Evolutionary conservation across 2,113 vertebrate genomes (phyloP), one percentile per base, ranked within the genome.

Genomic region (Leptosomus discolor): DNA sequence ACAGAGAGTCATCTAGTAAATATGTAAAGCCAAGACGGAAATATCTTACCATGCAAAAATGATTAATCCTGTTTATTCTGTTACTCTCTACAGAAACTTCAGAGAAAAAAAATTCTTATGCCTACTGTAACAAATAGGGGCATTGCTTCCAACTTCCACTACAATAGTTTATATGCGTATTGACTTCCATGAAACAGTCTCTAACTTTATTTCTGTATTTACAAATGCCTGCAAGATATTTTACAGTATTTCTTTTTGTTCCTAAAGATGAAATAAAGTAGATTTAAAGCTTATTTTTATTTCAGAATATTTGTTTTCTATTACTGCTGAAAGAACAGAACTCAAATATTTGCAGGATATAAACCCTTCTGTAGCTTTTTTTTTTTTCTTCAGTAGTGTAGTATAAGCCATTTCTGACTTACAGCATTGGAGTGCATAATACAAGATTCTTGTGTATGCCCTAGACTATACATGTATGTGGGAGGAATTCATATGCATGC

Each of bases 121-220:
- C 65, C 65, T 86, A 39, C 43, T 53, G 57, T 69, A 51, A 82
- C 54, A 95, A 76, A 94, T 63, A 74, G 70, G 74, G 92, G 32
- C 61, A 82, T 94, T 92, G 67, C 73, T 95, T 88, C 32, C 50
- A 97, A 97, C 74, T 98, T 97, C 71, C 50, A 69, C 80, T 67
- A 26, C 22, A 53, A 41, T 68, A 97, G 77, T 92, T 97, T 60
- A 51, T 69, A 65, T 89, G 69, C 67, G 83, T 84, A 50, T 80
- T 88, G 60, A 94, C 81, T 94, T 67, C 23, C 48, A 64, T 68
- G 30, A 41, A 71, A 34, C 48, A 78, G 15, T 30, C 43, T 84
- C 61, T 76, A 98, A 97, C 95, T 98, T 97, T 89, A 96, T 88
- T 91, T 94, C 61, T 92, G 12, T 46, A 57, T 94, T 90, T 83